Base-by-base conservation (phyloP, 2,888 invertebrate genomes). In the Allacma fusca region DNA sequence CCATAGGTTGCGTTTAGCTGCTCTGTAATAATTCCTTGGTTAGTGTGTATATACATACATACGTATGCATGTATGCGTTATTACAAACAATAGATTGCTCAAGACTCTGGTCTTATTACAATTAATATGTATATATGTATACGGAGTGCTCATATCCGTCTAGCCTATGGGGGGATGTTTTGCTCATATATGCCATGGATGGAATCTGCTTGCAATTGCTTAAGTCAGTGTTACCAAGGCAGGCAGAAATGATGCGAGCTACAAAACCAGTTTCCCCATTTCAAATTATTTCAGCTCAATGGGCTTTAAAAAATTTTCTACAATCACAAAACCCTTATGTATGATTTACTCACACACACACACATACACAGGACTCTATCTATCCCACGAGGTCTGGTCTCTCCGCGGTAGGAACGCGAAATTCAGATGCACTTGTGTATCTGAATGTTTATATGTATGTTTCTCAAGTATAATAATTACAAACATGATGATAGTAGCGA, bases 191-290 rank as follows among this genome's bases (percentile, higher is more conserved):
- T n/a, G n/a, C 50, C 50, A 50, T 9, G 50, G 7, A 50, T 50
- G 50, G 50, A 50, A 1, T 50, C 50, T 7, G 34, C 4, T 16
- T 50, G 50, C 50, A 50, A 16, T 50, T 16, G 2, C 5, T 50
- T n/a, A 50, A 19, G n/a, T 16, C 62, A 9, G 62, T 62, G 24
- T 24, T 67, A 67, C 67, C 21, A 64, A 64, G 64, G 57, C 26
- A 23, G 34, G 67, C 67, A 67, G 67, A 34, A 67, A n/a, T 23
- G 7, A 12, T 34, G 4, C 1, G 67, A 67, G 29, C 28, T 40
- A 21, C 13, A 68, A 68, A 68, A 68, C 68, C 68, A 68, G 68
- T 68, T 68, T 68, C n/a, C 34, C 68, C 68, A 40, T 40, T 68
- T 68, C 68, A 68, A 23, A 68, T 68, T 19, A 23, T 40, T 29